Evolutionary conservation across 2,113 vertebrate species (phyloP).

Genomic region (Cebidichthys violaceus): DNA sequence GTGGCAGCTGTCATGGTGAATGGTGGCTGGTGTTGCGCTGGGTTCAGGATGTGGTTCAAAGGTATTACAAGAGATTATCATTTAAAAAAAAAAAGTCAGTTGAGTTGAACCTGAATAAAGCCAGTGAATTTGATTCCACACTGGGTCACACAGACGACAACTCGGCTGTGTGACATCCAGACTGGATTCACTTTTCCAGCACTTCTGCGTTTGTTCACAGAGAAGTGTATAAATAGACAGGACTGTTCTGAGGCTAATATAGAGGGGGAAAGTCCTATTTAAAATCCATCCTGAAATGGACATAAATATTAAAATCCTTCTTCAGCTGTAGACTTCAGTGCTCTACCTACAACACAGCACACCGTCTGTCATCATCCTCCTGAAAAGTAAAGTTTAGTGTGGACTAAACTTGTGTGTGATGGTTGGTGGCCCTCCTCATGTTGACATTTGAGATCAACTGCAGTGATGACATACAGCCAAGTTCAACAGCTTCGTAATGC

Average conservation of each 20-base stretch:
- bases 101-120: background rate
- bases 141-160: background rate
- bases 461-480: constrained; percentile 2
- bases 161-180: background rate
- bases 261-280: background rate
- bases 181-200: background rate
- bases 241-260: background rate
- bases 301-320: constrained; percentile 5
- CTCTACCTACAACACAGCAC: background rate
- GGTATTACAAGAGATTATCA: background rate
- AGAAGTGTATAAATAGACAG: background rate
- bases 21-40: background rate
- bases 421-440: background rate
- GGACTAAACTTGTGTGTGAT: background rate
- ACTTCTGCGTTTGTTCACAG: background rate
- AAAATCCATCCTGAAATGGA: background rate
- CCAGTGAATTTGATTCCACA: background rate
- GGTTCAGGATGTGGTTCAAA: constrained; percentile 36
- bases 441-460: constrained; percentile 35
- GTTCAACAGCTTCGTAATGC: background rate
- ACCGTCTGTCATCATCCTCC: constrained; percentile 13
- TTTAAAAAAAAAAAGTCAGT: too few species aligned
- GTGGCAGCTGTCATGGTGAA: background rate
- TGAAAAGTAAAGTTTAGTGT: background rate
- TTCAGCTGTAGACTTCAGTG: background rate